These are phyloP conservation scores for Zonotrichia albicollis DNA, from an alignment of 2,797 vertebrate genomes.

Conservation along the genomic window DNA sequence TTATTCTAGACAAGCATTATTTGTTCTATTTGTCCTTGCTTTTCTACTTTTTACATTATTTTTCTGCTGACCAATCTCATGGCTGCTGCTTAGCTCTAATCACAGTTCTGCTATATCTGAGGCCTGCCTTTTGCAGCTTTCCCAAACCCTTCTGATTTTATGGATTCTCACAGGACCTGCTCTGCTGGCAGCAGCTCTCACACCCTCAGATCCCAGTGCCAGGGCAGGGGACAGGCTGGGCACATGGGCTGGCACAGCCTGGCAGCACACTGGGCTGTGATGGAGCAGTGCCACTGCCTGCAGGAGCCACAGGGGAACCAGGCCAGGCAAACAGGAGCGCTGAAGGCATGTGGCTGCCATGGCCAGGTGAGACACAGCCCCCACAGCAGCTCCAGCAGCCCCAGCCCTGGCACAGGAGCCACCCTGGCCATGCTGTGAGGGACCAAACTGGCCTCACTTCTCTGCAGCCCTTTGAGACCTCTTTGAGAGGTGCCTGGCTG, in stretches of 20 bases:
- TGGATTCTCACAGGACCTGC: neutral
- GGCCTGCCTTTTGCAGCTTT: no score
- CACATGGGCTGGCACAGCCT: neutral
- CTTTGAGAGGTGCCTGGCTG: neutral
- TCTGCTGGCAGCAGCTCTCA: neutral
- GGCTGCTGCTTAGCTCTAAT: no score
- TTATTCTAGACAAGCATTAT: no score
- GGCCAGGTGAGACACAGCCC: neutral
- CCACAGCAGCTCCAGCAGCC: neutral
- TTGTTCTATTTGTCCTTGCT: no score
- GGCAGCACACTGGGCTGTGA: neutral
- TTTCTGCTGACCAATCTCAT: no score
- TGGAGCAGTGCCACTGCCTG: neutral
- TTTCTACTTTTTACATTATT: no score
- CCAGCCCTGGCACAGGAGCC: neutral
- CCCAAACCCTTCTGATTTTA: no score
- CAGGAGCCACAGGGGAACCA: neutral
- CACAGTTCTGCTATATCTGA: no score
- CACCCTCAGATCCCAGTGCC: neutral
- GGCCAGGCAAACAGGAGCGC: neutral
- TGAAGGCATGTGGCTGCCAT: no score
- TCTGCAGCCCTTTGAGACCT: neutral
- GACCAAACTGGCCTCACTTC: neutral
- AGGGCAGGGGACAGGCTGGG: neutral
- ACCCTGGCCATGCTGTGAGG: rapidly evolving